phyloP scores from a whole-genome alignment of 2,797 vertebrate genomes.

The Dryobates pubescens region DNA sequence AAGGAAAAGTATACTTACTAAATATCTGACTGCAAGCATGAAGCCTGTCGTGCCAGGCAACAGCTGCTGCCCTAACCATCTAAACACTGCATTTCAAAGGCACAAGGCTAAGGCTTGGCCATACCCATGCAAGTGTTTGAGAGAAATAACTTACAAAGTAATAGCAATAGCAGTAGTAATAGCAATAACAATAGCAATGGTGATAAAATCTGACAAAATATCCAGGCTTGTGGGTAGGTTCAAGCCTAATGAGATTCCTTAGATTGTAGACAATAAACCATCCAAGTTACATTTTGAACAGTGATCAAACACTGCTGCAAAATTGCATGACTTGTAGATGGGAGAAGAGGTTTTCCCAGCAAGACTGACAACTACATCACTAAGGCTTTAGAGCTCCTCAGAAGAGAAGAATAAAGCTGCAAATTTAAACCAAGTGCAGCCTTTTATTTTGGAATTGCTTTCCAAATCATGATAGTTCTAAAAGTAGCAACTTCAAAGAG shows the following conservation, averaged over 20 bases:
- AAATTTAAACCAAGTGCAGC: neutral
- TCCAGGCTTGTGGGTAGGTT: neutral
- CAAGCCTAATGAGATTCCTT: neutral
- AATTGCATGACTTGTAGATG: neutral
- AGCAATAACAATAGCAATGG: no score
- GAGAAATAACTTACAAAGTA: neutral
- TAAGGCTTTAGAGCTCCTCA: neutral
- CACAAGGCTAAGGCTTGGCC: neutral
- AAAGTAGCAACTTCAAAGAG: neutral
- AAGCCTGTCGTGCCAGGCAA: neutral
- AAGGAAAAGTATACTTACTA: neutral
- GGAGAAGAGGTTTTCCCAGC: neutral
- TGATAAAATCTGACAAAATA: neutral
- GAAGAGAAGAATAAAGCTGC: neutral
- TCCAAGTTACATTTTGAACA: neutral
- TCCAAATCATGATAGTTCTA: neutral
- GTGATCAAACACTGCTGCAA: neutral
- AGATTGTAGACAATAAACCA: neutral
- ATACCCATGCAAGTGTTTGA: neutral
- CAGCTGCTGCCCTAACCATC: neutral
- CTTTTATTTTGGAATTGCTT: slow-evolving; percentile 24
- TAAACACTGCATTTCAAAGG: neutral
- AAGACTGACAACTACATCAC: neutral
- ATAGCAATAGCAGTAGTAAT: neutral
- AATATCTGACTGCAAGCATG: neutral